These are phyloP conservation scores for Irena cyanogastra DNA, from an alignment of 2,113 vertebrate genomes.

Conservation along the genomic window DNA sequence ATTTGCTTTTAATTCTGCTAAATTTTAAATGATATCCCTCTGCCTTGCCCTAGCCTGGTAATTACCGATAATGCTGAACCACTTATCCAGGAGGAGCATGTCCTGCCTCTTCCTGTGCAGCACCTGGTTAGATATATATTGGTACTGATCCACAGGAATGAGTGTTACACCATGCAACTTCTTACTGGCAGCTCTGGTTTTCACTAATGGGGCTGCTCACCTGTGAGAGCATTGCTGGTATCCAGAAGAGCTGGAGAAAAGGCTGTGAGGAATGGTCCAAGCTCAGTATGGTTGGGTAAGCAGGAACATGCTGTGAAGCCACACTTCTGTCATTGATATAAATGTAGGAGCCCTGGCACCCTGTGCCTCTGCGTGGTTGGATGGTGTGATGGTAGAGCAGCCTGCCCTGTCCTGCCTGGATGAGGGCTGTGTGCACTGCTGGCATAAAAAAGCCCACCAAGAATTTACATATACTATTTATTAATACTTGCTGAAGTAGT, in stretches of 20 bases:
- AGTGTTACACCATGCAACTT: background rate
- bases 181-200: background rate
- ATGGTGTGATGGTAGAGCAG: background rate
- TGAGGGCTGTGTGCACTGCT: background rate
- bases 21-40: background rate
- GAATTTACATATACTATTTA: background rate
- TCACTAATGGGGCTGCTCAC: background rate
- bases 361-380: background rate
- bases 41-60: background rate
- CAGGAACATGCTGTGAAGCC: background rate
- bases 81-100: background rate
- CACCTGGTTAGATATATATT: background rate
- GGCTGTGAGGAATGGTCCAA: background rate
- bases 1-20: background rate
- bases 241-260: background rate
- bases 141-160: background rate
- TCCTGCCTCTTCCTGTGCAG: background rate
- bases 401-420: background rate
- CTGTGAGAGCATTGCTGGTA: background rate
- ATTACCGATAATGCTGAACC: background rate
- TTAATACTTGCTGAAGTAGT: background rate
- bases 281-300: background rate
- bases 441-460: background rate
- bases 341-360: background rate
- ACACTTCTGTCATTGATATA: fast-evolving